Evolutionary conservation across 2,113 vertebrate genomes (phyloP).

Genomic region (Willisornis vidua): DNA sequence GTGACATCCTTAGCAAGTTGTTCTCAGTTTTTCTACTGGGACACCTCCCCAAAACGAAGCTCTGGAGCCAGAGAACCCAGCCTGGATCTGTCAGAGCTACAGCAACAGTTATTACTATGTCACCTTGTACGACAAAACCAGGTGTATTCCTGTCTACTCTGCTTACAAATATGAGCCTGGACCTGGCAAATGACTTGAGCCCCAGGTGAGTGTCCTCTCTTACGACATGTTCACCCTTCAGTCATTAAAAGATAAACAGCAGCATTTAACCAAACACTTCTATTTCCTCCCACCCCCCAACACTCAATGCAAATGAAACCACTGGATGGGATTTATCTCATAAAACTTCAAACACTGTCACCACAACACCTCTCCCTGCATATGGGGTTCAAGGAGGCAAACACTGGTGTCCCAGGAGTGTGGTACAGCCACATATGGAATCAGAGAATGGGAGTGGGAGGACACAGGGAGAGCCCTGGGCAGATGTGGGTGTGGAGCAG

Average conservation of each 20-base stretch:
- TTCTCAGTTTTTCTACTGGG: slow-evolving; percentile 15
- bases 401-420: not conserved
- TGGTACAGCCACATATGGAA: not conserved
- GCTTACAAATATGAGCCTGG: slow-evolving; percentile 40
- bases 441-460: not conserved
- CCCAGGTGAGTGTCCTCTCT: slow-evolving; percentile 32
- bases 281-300: not conserved
- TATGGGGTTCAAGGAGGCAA: not conserved
- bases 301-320: not conserved
- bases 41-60: not conserved
- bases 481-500: not conserved
- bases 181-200: not conserved
- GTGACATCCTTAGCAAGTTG: slow-evolving; percentile 31
- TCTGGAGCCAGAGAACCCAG: not conserved
- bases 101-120: slow-evolving; percentile 40
- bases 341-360: not conserved
- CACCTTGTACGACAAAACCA: slow-evolving; percentile 13
- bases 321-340: not conserved
- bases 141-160: slow-evolving; percentile 17
- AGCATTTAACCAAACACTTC: not conserved
- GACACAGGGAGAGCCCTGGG: not conserved
- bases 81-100: slow-evolving; percentile 52
- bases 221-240: not conserved
- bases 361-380: not conserved
- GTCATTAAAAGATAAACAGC: not conserved